A percentile compares a stretch with the other conserved stretches of the same genome.
Evolutionary conservation across 2,113 vertebrate species (phyloP).

Genomic region (Loxodonta africana): DNA sequence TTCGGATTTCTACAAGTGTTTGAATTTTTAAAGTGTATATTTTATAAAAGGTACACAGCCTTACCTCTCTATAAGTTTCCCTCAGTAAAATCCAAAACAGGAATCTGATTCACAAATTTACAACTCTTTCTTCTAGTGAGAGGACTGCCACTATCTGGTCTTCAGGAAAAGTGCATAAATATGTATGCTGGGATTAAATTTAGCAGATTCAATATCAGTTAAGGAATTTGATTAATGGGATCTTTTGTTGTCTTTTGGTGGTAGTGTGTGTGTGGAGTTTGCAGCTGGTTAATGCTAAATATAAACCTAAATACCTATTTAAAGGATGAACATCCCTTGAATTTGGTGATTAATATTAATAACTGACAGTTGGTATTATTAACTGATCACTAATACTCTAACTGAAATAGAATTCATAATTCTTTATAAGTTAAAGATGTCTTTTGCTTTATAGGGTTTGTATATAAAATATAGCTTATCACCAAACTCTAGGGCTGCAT

Average conservation of each 20-base stretch:
- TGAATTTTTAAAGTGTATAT: slow-evolving; percentile 48
- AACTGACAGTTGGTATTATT: neutral
- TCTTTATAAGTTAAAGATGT: slow-evolving; percentile 48
- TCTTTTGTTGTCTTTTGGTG: neutral
- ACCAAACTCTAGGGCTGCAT: slow-evolving; percentile 59
- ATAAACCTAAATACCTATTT: slow-evolving; percentile 52
- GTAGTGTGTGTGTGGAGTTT: neutral
- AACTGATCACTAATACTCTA: neutral
- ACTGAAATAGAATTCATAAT: slow-evolving; percentile 25
- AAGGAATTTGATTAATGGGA: neutral
- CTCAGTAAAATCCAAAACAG: slow-evolving; percentile 44
- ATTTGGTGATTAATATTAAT: slow-evolving; percentile 46
- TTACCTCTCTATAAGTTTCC: neutral
- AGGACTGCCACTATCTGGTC: neutral
- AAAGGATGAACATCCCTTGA: slow-evolving; percentile 28
- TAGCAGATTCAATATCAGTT: slow-evolving; percentile 18
- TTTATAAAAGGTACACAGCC: slow-evolving; percentile 17
- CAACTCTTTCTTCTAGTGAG: slow-evolving; percentile 35
- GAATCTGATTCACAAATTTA: slow-evolving; percentile 54
- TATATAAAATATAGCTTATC: slow-evolving; percentile 59
- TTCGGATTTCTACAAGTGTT: slow-evolving; percentile 67
- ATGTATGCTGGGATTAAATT: slow-evolving; percentile 33
- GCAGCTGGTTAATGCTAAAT: slow-evolving; percentile 16
- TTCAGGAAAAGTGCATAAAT: neutral
- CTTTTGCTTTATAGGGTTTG: neutral